Evolutionary conservation across 2,797 vertebrate species (phyloP).

Genomic region (Crocodylus rhombifer): DNA sequence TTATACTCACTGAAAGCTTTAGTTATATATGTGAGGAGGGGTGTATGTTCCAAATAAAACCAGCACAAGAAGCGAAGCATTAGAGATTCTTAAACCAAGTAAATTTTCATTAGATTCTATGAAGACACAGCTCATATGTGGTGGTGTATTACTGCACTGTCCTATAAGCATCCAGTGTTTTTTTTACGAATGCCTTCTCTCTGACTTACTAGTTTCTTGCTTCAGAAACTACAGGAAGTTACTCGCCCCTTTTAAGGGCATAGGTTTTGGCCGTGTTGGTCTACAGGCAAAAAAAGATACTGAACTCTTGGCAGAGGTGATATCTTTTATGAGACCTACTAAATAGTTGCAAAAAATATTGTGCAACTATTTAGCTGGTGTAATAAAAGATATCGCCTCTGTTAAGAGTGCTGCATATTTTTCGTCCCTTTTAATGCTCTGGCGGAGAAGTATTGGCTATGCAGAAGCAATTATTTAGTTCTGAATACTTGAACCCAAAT

Average conservation of each 20-base stretch:
- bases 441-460: no score
- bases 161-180: background rate
- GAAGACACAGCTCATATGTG: background rate
- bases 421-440: no score
- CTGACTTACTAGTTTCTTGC: background rate
- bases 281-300: no score
- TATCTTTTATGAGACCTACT: no score
- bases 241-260: background rate
- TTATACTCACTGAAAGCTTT: background rate
- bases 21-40: background rate
- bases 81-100: background rate
- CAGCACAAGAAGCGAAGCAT: background rate
- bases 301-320: no score
- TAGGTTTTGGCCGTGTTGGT: no score
- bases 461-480: no score
- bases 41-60: background rate
- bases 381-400: no score
- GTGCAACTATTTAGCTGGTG: no score
- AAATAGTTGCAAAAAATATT: no score
- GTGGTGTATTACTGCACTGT: background rate
- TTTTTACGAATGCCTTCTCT: background rate
- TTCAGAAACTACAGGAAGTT: background rate
- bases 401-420: no score
- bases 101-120: background rate
- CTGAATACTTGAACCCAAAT: no score